phyloP scores from a whole-genome alignment of 2,113 vertebrate species.

The Cisticola juncidis region DNA sequence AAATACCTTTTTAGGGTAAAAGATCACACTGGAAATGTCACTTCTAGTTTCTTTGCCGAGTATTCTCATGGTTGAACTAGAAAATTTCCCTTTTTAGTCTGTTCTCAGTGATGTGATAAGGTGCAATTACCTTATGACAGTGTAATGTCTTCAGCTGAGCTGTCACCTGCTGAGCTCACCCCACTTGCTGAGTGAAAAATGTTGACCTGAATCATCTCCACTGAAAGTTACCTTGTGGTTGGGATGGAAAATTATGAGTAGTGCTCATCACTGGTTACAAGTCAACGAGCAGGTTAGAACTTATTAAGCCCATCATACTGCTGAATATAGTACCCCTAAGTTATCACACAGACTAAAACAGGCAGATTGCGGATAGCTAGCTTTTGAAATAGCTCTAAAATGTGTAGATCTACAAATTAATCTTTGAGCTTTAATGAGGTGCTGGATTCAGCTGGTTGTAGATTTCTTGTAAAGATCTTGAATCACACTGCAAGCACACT shows the following conservation, averaged over 20 bases:
- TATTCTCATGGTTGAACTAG: background rate
- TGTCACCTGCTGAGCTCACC: background rate
- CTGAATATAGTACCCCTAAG: background rate
- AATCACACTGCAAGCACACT: background rate
- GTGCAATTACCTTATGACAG: background rate
- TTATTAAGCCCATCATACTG: background rate
- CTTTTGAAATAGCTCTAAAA: background rate
- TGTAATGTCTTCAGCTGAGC: background rate
- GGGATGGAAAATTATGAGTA: background rate
- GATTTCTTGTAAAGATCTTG: background rate
- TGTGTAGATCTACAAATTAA: background rate
- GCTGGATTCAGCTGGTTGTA: background rate
- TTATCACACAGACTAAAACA: background rate
- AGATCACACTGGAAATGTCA: background rate
- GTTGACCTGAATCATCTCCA: background rate
- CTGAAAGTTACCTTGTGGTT: background rate
- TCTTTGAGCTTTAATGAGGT: background rate
- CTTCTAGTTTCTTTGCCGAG: background rate
- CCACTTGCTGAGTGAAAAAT: background rate
- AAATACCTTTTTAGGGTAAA: background rate
- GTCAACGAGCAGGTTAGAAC: background rate
- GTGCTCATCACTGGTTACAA: background rate
- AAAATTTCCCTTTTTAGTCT: background rate
- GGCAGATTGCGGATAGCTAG: background rate
- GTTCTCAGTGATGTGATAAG: background rate